Evolutionary conservation across 2,113 vertebrate species (phyloP), one percentile per base, ranked within the genome.

Genomic region (Gambusia holbrooki): DNA sequence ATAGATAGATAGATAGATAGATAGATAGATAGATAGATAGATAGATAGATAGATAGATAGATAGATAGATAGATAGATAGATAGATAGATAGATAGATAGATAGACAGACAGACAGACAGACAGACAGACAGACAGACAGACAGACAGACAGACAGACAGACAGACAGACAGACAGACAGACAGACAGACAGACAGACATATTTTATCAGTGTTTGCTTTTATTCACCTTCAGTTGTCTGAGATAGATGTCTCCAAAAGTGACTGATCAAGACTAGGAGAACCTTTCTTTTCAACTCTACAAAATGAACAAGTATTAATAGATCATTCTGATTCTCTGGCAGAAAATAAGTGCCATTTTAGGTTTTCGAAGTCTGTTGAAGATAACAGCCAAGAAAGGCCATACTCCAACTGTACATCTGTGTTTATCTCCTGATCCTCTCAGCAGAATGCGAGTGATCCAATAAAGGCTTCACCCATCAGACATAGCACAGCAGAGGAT

Each of bases 281-380:
- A 65, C 9, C 12, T 19, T 64, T 32, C 30, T 25, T 33, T 33
- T 25, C 22, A 33, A 10, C 30, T 35, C 25, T n/a, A 40, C 27
- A 12, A 67, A 42, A n/a, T 27, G 37, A 45, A 45, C 35, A 66
- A 42, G n/a, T 40, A 42, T 45, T 28, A n/a, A 45, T n/a, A 28
- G 65, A 45, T 29, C 42, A 40, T 37, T 66, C 65, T 28, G 65
- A 45, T 67, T 67, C 27, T 67, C 37, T 40, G 27, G 37, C n/a
- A 67, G n/a, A 9, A 28, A 40, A 28, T 45, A 37, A 67, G 33
- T n/a, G 25, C 33, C 12, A 40, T 15, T 40, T 66, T 28, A 42
- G 11, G 35, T 32, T 65, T 66, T 13, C 25, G n/a, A 66, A 66
- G 64, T 66, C 37, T 67, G 65, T 6, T 45, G 12, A n/a, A 67